phyloP scores from a whole-genome alignment of 2,113 vertebrate species.

The Sebastes schlegelii region DNA sequence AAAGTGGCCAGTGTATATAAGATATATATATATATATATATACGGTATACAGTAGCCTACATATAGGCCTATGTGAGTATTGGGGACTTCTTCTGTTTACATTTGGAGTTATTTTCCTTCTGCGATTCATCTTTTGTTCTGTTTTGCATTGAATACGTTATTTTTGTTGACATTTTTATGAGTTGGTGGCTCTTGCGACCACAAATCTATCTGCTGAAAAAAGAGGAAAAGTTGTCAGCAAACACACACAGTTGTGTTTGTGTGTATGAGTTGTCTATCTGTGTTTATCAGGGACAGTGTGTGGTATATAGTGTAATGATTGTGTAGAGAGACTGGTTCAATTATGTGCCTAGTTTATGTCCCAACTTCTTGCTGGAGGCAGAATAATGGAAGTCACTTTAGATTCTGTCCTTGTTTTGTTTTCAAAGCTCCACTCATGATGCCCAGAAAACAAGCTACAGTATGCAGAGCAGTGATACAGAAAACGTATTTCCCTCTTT shows the following conservation, averaged over 20 bases:
- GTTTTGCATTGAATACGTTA: neutral
- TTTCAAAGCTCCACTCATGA: constrained; percentile 13
- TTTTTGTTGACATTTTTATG: neutral
- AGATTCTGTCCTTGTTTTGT: constrained; percentile 17
- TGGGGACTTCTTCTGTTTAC: neutral
- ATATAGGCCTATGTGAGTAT: neutral
- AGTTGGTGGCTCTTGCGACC: neutral
- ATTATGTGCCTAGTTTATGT: constrained; percentile 33
- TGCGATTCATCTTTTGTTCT: neutral
- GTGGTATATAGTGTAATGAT: neutral
- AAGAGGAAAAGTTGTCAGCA: constrained; percentile 8
- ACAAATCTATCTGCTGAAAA: neutral
- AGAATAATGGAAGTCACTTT: constrained; percentile 20
- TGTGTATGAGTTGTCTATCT: neutral
- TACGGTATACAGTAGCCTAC: neutral
- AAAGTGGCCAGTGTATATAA: too few relatives aligned
- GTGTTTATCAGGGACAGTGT: constrained; percentile 9
- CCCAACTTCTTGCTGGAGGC: constrained; percentile 4
- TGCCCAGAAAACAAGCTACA: neutral
- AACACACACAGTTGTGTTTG: constrained; percentile 17
- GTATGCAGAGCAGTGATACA: neutral
- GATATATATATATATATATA: too few relatives aligned
- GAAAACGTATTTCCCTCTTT: neutral
- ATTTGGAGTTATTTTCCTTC: neutral
- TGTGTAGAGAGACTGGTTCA: constrained; percentile 18